A percentile compares a stretch with the other conserved stretches of the same genome.
phyloP scores from a whole-genome alignment of 2,888 invertebrate species.

The Clusia tigrina region DNA sequence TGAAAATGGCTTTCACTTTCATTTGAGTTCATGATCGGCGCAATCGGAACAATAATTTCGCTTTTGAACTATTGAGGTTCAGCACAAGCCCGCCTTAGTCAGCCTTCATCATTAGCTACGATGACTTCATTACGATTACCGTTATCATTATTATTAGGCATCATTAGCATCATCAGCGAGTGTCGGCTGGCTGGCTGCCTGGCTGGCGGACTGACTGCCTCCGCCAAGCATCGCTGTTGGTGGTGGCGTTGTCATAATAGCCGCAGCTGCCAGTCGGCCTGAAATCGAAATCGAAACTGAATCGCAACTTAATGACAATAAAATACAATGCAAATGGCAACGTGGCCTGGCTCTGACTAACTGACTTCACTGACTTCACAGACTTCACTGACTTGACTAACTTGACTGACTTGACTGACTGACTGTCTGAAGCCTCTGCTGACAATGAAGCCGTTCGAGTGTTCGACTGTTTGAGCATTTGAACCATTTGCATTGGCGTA shows the following conservation, averaged over 20 bases:
- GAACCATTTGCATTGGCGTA: constrained; percentile 4
- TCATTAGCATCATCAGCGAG: background rate
- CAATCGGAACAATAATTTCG: background rate
- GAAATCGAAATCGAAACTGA: constrained; percentile 5
- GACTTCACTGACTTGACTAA: background rate
- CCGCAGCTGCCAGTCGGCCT: background rate
- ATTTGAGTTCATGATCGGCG: constrained; percentile 6
- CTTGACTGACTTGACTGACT: too few relatives aligned
- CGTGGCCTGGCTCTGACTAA: background rate
- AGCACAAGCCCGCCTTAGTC: background rate
- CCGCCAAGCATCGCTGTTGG: background rate
- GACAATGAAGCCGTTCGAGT: background rate
- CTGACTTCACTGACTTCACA: background rate
- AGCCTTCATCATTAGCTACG: background rate
- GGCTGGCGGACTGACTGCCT: background rate
- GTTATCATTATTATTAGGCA: background rate
- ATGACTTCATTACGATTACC: background rate
- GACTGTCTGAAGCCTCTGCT: background rate
- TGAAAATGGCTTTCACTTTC: constrained; percentile 8
- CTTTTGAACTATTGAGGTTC: too few relatives aligned
- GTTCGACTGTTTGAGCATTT: too few relatives aligned
- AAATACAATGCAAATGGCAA: background rate
- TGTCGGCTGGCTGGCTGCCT: background rate
- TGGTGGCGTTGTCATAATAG: background rate
- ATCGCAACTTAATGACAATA: constrained; percentile 8